Evolutionary conservation across 2,113 vertebrate genomes (phyloP), one percentile per base, ranked within the genome.

Genomic region (Scomber colias): DNA sequence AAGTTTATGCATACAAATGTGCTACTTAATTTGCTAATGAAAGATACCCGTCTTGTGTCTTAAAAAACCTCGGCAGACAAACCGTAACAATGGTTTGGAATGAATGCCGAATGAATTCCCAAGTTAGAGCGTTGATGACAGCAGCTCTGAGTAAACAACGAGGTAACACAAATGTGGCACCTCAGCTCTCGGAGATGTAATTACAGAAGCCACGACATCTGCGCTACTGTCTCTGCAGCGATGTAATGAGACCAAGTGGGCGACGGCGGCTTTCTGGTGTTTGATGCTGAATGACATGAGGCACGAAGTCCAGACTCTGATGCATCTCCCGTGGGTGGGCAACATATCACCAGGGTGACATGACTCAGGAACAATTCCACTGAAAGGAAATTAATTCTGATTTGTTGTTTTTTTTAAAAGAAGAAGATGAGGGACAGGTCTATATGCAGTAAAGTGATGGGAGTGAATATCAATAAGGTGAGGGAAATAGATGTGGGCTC

Each of bases 21-120:
- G 19, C 82, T 75, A 62, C 77, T 88, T 87, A 81, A 86, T 77
- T 82, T 88, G 77, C 77, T 87, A 79, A 90, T 91, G 81, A 85
- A 81, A 77, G 59, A 51, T 69, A 48, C 53, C 27, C 30, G 8
- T 68, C 57, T 54, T 24, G 56, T 60, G 81, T 51, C 72, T 77
- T n/a, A 2, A 54, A 54, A 84, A 76, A 60, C 27, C 79, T 77
- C 77, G 0, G 77, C 64, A 70, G 81, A 71, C 72, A 73, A 77
- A 85, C 12, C 12, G 74, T 50, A 50, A 73, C 67, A 67, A 44
- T 53, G 71, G 71, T 40, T 59, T 2, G 49, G 14, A 81, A 40
- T 16, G 64, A 75, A 82, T 13, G 17, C 54, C 45, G 45, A 57
- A 44, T 1, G 31, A 61, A 81, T 66, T 78, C 66, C 76, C 62